Percentiles rank a stretch among this genome's conserved stretches.
phyloP scores from a whole-genome alignment of 2,797 vertebrate species.

The Ctenosaura bakeri region DNA sequence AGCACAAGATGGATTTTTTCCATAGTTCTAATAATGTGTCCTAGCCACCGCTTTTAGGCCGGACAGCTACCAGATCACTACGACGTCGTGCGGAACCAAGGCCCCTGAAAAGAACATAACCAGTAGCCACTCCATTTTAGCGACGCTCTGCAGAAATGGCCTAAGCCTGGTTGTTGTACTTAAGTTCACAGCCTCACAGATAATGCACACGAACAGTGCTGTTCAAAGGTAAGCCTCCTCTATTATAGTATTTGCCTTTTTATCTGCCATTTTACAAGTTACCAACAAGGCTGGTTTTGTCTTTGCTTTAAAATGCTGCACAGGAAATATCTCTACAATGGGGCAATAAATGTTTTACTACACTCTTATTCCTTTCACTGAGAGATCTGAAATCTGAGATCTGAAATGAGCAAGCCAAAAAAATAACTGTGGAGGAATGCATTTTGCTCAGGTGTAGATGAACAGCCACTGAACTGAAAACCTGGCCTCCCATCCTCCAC shows the following conservation, averaged over 20 bases:
- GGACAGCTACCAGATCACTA: too few relatives aligned
- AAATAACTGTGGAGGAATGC: background rate
- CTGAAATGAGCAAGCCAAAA: background rate
- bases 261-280: background rate
- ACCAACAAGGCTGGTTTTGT: background rate
- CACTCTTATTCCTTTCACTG: background rate
- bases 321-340: background rate
- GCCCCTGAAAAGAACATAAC: too few relatives aligned
- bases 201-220: background rate
- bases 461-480: background rate
- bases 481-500: background rate
- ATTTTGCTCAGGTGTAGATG: background rate
- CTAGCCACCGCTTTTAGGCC: too few relatives aligned
- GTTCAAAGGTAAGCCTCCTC: background rate
- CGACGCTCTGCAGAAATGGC: too few relatives aligned
- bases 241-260: background rate
- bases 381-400: background rate
- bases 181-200: background rate
- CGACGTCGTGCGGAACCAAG: too few relatives aligned
- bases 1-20: too few relatives aligned
- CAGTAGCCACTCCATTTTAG: too few relatives aligned
- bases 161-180: background rate
- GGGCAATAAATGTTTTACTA: rapidly evolving
- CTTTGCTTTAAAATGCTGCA: background rate
- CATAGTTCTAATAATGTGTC: too few relatives aligned